phyloP scores from a whole-genome alignment of 2,797 vertebrate species.

The Loriculus beryllinus region DNA sequence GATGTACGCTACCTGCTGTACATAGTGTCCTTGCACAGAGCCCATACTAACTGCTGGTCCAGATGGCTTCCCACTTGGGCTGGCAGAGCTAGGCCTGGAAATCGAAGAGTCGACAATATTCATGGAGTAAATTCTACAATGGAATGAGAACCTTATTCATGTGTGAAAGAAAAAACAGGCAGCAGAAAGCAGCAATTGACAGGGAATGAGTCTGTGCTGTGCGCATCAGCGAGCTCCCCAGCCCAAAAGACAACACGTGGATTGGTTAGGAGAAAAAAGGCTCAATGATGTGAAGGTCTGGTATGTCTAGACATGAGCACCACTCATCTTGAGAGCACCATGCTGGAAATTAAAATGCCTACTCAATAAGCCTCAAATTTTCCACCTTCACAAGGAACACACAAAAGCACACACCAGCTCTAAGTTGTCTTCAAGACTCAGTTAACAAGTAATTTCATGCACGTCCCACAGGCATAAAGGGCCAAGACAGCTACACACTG shows the following conservation, averaged over 20 bases:
- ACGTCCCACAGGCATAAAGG: not conserved
- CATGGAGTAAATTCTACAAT: constrained; percentile 69
- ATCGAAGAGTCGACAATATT: constrained; percentile 80
- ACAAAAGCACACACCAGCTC: not conserved
- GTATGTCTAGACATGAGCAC: not conserved
- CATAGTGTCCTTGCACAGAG: constrained; percentile 90
- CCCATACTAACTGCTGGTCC: constrained; percentile 84
- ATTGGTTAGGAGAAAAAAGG: not conserved
- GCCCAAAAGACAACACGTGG: not conserved
- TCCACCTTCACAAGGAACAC: not conserved
- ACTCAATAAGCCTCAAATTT: not conserved
- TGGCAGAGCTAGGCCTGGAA: constrained; percentile 94
- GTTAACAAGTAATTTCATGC: not conserved
- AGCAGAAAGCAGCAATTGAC: constrained; percentile 29
- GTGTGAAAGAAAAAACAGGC: constrained; percentile 35
- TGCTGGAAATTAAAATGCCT: not conserved
- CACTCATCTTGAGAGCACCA: not conserved
- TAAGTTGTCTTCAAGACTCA: not conserved
- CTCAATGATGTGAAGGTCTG: not conserved
- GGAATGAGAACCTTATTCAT: constrained; percentile 67
- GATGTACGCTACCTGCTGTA: constrained; percentile 87
- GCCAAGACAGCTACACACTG: not conserved
- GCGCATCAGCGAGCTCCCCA: not conserved
- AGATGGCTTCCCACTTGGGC: constrained; percentile 92
- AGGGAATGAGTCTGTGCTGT: not conserved